Evolutionary conservation across 2,888 invertebrate species (phyloP).

Genomic region (Plebejus argus): DNA sequence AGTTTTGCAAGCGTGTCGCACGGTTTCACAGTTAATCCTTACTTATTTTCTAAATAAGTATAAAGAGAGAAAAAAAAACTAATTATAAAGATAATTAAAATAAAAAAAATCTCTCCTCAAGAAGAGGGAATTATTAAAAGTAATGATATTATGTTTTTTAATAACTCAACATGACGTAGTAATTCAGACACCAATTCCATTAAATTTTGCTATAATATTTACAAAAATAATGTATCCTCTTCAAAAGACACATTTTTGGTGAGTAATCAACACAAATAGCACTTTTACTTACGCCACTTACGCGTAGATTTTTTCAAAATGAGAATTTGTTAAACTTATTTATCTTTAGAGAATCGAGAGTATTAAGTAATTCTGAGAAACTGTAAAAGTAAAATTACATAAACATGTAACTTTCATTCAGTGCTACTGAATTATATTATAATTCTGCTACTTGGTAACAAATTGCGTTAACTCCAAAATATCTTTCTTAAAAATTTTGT

Average conservation of each 20-base stretch:
- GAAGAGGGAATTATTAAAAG: no score
- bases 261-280: neutral
- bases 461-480: neutral
- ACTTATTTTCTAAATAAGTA: no score
- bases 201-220: neutral
- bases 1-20: no score
- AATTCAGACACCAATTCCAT: no score
- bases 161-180: no score
- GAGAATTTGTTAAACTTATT: neutral
- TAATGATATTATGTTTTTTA: no score
- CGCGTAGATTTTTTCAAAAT: neutral
- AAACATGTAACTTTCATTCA: neutral
- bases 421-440: neutral
- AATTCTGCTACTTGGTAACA: neutral
- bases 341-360: neutral
- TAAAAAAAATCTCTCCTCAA: no score
- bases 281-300: slow-evolving; percentile 1
- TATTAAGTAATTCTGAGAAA: neutral
- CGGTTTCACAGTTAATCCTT: no score
- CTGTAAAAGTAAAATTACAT: slow-evolving; percentile 1
- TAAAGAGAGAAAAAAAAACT: no score
- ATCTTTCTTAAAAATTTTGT: neutral
- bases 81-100: no score
- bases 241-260: neutral
- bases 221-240: neutral